Evolutionary conservation across 2,888 invertebrate genomes (phyloP).

Genomic region (Palloptera scutellata): DNA sequence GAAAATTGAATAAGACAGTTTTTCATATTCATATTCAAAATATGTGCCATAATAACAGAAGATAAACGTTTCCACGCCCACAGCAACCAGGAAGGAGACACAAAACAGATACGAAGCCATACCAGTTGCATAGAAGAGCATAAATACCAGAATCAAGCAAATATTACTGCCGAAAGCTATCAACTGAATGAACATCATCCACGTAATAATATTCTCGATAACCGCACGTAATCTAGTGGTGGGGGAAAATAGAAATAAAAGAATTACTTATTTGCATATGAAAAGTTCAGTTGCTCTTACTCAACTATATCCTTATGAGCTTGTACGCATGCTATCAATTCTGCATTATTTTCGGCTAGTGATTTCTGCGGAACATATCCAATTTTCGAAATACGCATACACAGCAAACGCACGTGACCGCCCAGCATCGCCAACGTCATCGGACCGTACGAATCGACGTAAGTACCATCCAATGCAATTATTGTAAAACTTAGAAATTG

Average conservation of each 20-base stretch:
- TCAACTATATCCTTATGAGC: slow-evolving; percentile 28
- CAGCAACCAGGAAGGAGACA: slow-evolving; percentile 12
- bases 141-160: slow-evolving; percentile 20
- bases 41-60: slow-evolving; percentile 30
- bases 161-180: slow-evolving; percentile 16
- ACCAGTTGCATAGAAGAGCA: slow-evolving; percentile 26
- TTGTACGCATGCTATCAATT: slow-evolving; percentile 28
- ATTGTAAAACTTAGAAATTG: slow-evolving; percentile 22
- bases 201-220: slow-evolving; percentile 12
- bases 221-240: slow-evolving; percentile 1
- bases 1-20: slow-evolving; percentile 21
- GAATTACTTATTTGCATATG: neutral
- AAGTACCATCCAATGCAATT: slow-evolving; percentile 15
- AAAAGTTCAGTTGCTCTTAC: neutral
- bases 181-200: slow-evolving; percentile 16
- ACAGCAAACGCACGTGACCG: slow-evolving; percentile 33
- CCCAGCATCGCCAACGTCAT: slow-evolving; percentile 25
- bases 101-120: slow-evolving; percentile 15
- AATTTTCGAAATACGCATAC: slow-evolving; percentile 30
- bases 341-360: neutral
- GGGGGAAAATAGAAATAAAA: neutral
- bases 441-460: slow-evolving; percentile 27
- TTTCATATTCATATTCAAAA: slow-evolving; percentile 26
- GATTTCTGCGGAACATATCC: slow-evolving; percentile 21
- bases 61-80: slow-evolving; percentile 28